Conservation (phyloP, 2,113 vertebrate genomes). For the Eptesicus fuscus region DNA sequence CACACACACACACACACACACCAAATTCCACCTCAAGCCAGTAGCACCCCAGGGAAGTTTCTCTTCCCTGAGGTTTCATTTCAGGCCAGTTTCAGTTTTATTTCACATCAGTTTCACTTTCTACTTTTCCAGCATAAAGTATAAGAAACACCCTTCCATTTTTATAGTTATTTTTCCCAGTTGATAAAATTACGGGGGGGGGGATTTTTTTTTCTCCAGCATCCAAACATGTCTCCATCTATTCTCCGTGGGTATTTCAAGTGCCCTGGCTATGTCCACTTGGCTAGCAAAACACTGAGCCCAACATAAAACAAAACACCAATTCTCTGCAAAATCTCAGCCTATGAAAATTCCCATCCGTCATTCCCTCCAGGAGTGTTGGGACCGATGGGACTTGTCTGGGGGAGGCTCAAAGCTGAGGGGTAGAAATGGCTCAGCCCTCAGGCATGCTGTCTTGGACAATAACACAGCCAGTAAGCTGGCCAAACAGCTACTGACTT, state of each 20-base stretch:
- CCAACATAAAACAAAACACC: not conserved
- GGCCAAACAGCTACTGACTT: conserved; percentile 25
- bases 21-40: not conserved
- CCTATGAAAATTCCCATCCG: not conserved
- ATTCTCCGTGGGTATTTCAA: not conserved
- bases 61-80: conserved; percentile 29
- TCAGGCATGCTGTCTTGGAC: not conserved
- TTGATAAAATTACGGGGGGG: not conserved
- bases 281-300: not conserved
- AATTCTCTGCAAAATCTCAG: not conserved
- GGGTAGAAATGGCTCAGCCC: not conserved
- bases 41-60: not conserved
- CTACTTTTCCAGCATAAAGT: not conserved
- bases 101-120: conserved; percentile 62
- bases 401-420: not conserved
- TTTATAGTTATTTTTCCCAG: conserved; percentile 55
- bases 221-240: conserved; percentile 12
- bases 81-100: not conserved
- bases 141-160: conserved; percentile 13
- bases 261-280: not conserved
- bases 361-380: not conserved
- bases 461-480: not conserved
- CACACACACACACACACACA: no score
- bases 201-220: not conserved
- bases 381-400: not conserved